phyloP scores from a whole-genome alignment of 2,888 invertebrate species.

The Yponomeuta malinellus region DNA sequence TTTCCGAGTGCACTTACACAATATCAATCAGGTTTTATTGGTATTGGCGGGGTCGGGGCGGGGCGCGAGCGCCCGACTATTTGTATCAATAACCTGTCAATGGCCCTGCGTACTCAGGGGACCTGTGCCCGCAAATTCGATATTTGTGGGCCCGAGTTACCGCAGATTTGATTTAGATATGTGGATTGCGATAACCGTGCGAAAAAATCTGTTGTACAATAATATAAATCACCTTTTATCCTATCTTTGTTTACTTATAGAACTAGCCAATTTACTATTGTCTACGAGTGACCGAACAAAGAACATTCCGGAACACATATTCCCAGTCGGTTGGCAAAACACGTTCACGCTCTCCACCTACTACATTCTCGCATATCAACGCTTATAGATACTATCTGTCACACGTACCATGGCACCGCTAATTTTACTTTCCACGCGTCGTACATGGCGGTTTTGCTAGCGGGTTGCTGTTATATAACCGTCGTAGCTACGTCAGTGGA shows the following conservation, averaged over 20 bases:
- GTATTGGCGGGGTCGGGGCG: slow-evolving; percentile 61
- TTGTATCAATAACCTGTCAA: slow-evolving; percentile 78
- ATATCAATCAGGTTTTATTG: slow-evolving; percentile 77
- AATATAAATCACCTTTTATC: not conserved
- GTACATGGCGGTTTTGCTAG: slow-evolving; percentile 36
- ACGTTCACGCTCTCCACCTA: slow-evolving; percentile 73
- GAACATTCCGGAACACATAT: slow-evolving; percentile 72
- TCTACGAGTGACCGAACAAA: slow-evolving; percentile 26
- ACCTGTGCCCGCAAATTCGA: slow-evolving; percentile 55
- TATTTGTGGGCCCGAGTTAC: slow-evolving; percentile 44
- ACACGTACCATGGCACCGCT: slow-evolving; percentile 46
- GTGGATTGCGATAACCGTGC: slow-evolving; percentile 53
- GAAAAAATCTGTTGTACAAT: slow-evolving; percentile 29
- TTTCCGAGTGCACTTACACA: slow-evolving; percentile 75
- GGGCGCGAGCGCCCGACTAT: slow-evolving; percentile 55
- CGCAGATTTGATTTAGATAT: slow-evolving; percentile 65
- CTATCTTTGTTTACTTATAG: not conserved
- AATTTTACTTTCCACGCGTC: slow-evolving; percentile 14
- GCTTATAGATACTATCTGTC: slow-evolving; percentile 73
- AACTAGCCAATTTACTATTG: not conserved
- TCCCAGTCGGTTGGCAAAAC: slow-evolving; percentile 72
- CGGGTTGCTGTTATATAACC: not conserved
- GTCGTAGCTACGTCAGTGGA: not conserved
- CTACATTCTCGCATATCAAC: slow-evolving; percentile 67
- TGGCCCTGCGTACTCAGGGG: slow-evolving; percentile 64